Evolutionary conservation across 2,113 vertebrate genomes (phyloP).

Genomic region (Pleuronectes platessa): DNA sequence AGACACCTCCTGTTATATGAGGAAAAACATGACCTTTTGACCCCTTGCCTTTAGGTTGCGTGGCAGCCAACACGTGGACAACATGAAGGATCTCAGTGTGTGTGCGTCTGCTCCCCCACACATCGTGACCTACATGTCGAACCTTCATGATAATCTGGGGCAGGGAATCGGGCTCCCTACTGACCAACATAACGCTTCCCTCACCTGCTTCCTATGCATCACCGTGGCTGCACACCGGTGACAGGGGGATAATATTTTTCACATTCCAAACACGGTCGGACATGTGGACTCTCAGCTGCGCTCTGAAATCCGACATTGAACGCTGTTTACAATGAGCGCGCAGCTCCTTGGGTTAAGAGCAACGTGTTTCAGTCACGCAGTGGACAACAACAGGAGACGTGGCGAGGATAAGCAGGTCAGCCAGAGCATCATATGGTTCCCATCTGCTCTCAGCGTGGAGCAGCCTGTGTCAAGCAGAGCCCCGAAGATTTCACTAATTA

Average conservation of each 20-base stretch:
- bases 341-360: constrained; percentile 35
- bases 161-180: constrained; percentile 23
- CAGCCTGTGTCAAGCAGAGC: constrained; percentile 65
- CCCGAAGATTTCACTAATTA: constrained; percentile 72
- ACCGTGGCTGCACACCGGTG: constrained; percentile 25
- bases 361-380: constrained; percentile 46
- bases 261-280: constrained; percentile 23
- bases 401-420: constrained; percentile 69
- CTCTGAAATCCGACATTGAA: constrained; percentile 15
- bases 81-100: not conserved
- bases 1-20: not conserved
- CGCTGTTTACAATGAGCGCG: constrained; percentile 20
- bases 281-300: constrained; percentile 4
- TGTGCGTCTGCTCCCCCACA: constrained; percentile 10
- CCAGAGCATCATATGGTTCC: constrained; percentile 69
- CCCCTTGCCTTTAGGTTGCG: constrained; percentile 9
- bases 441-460: constrained; percentile 72
- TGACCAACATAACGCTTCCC: constrained; percentile 41
- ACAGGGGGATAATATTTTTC: constrained; percentile 16
- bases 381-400: constrained; percentile 54
- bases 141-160: constrained; percentile 31
- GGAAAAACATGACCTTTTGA: constrained; percentile 28
- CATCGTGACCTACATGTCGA: constrained; percentile 42
- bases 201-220: constrained; percentile 57
- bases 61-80: constrained; percentile 14